Conservation (phyloP, 2,797 vertebrate genomes). For the Sciaenops ocellatus region DNA sequence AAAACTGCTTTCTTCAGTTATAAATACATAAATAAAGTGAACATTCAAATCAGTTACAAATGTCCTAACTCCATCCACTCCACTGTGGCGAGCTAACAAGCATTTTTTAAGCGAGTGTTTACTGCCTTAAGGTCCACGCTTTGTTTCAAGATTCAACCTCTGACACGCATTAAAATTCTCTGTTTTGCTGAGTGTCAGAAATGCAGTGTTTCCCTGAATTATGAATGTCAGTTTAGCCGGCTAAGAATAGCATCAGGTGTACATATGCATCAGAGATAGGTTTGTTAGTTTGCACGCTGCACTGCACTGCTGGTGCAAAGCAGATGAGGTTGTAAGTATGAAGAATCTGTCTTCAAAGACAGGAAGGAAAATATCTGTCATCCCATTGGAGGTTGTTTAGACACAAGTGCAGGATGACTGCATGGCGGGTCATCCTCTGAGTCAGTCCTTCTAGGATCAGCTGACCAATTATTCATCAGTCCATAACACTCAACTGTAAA, state of each 20-base stretch:
- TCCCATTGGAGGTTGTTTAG: conserved; percentile 29
- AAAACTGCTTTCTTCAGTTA: background rate
- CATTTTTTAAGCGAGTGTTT: background rate
- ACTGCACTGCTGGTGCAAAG: background rate
- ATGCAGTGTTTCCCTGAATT: conserved; percentile 64
- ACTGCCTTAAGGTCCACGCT: conserved; percentile 7
- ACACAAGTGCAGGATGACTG: background rate
- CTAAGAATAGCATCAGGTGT: conserved; percentile 40
- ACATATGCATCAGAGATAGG: conserved; percentile 29
- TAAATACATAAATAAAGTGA: conserved; percentile 16
- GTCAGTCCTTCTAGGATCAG: conserved; percentile 39
- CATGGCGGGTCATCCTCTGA: conserved; percentile 22
- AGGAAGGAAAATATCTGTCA: conserved; percentile 2
- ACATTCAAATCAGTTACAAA: conserved; percentile 5
- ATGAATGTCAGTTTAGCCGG: conserved; percentile 62
- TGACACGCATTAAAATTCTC: conserved; percentile 50
- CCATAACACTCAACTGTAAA: conserved; percentile 34
- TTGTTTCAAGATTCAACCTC: conserved; percentile 51
- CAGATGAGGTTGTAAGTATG: conserved; percentile 19
- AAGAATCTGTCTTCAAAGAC: conserved; percentile 3
- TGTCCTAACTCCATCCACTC: conserved; percentile 1
- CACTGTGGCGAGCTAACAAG: conserved; percentile 10
- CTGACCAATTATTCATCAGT: conserved; percentile 50
- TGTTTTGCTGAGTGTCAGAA: conserved; percentile 58
- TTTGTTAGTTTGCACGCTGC: conserved; percentile 12